A percentile compares a stretch with the other conserved stretches of the same genome.
These are phyloP conservation scores for Muscicapa striata DNA, from an alignment of 2,797 vertebrate genomes.

Conservation along the genomic window DNA sequence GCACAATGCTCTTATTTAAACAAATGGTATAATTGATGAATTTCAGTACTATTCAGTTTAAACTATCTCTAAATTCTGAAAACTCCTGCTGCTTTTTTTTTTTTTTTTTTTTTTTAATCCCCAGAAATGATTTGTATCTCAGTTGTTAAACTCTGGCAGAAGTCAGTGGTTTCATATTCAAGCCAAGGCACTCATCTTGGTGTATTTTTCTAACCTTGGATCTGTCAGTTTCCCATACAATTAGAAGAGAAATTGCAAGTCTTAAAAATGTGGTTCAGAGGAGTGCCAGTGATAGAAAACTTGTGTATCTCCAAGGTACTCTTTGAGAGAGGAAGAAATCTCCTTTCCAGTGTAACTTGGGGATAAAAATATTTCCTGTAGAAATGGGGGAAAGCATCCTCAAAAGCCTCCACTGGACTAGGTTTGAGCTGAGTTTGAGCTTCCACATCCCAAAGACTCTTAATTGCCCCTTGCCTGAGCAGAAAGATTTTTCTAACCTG, in stretches of 20 bases:
- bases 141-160: background rate
- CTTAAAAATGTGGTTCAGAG: background rate
- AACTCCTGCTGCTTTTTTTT: background rate
- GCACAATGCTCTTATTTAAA: background rate
- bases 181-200: background rate
- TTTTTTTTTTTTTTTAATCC: too few relatives aligned
- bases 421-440: background rate
- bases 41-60: background rate
- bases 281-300: background rate
- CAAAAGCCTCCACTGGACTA: background rate
- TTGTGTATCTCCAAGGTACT: rapidly evolving
- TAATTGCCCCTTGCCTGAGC: background rate
- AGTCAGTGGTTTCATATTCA: background rate
- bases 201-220: background rate
- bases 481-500: background rate
- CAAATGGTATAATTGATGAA: background rate
- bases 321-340: background rate
- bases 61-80: background rate
- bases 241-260: background rate
- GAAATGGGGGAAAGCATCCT: background rate
- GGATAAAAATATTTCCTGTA: background rate
- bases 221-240: background rate
- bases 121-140: background rate
- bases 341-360: background rate
- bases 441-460: background rate